Conservation (phyloP, 1,140 invertebrate species). For the Plodia interpunctella region DNA sequence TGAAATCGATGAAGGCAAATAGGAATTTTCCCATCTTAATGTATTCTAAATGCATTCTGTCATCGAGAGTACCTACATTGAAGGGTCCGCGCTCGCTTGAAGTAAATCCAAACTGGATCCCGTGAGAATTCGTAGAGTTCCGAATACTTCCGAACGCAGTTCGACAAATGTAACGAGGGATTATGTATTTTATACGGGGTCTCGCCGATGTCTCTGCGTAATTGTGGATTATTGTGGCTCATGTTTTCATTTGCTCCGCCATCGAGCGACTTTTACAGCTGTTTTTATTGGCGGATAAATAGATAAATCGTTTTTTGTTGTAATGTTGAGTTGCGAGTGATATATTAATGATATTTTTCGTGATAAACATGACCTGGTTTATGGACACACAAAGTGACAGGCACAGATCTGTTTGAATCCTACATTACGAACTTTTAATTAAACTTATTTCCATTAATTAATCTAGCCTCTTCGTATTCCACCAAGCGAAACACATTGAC, state of each 20-base stretch:
- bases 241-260: constrained; percentile 47
- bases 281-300: constrained; percentile 27
- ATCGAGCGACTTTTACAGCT: constrained; percentile 31
- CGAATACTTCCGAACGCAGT: constrained; percentile 22
- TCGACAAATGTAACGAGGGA: constrained; percentile 26
- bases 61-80: constrained; percentile 24
- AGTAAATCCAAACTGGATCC: constrained; percentile 49
- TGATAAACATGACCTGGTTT: too few species aligned
- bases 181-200: constrained; percentile 57
- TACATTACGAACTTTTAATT: too few species aligned
- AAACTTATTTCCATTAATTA: too few species aligned
- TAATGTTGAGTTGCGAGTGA: not conserved
- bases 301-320: constrained; percentile 13
- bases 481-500: too few species aligned
- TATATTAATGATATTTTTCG: not conserved
- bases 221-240: constrained; percentile 54
- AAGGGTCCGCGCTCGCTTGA: constrained; percentile 14
- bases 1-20: too few species aligned
- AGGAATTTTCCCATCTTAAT: not conserved
- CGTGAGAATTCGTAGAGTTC: constrained; percentile 34
- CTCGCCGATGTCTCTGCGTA: constrained; percentile 53
- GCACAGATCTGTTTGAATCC: too few species aligned
- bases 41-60: constrained; percentile 18
- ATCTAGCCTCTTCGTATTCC: too few species aligned
- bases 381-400: too few species aligned